A percentile compares a stretch with the other conserved stretches of the same genome.
These are phyloP conservation scores for Camponotus floridanus DNA, from an alignment of 1,140 invertebrate species.

Conservation along the genomic window DNA sequence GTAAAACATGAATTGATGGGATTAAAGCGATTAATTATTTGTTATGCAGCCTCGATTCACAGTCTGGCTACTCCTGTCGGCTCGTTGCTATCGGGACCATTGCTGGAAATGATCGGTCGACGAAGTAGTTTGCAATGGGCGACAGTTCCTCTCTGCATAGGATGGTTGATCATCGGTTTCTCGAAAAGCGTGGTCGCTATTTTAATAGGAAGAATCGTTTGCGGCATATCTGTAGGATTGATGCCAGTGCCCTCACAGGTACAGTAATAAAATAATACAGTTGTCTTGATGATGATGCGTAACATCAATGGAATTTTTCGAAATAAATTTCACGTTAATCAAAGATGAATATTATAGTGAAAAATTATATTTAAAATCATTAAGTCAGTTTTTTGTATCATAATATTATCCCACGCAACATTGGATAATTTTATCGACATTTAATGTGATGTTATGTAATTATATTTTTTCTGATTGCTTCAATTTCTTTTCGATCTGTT, in stretches of 20 bases:
- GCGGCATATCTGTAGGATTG: constrained; percentile 90
- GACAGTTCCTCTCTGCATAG: constrained; percentile 87
- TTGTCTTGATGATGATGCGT: not conserved
- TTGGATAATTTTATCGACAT: not conserved
- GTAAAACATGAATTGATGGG: not conserved
- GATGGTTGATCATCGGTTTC: constrained; percentile 89
- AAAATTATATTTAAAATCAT: not conserved
- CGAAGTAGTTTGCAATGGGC: constrained; percentile 87
- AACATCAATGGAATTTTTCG: not conserved
- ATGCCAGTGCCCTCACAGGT: constrained; percentile 90
- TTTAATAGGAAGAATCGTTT: constrained; percentile 89
- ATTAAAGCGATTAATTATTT: constrained; percentile 45
- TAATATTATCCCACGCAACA: not conserved
- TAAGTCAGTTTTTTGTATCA: not conserved
- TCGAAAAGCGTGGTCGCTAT: constrained; percentile 87
- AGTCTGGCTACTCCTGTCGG: constrained; percentile 90
- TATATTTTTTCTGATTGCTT: not conserved
- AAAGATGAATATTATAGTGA: not conserved
- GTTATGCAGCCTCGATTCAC: constrained; percentile 88
- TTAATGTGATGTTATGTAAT: not conserved
- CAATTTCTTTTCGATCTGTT: not conserved
- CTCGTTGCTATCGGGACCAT: constrained; percentile 88
- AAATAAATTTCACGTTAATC: not conserved
- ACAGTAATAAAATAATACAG: not conserved
- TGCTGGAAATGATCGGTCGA: constrained; percentile 89